Conservation (phyloP, 2,113 vertebrate species). For the Delphinapterus leucas region DNA sequence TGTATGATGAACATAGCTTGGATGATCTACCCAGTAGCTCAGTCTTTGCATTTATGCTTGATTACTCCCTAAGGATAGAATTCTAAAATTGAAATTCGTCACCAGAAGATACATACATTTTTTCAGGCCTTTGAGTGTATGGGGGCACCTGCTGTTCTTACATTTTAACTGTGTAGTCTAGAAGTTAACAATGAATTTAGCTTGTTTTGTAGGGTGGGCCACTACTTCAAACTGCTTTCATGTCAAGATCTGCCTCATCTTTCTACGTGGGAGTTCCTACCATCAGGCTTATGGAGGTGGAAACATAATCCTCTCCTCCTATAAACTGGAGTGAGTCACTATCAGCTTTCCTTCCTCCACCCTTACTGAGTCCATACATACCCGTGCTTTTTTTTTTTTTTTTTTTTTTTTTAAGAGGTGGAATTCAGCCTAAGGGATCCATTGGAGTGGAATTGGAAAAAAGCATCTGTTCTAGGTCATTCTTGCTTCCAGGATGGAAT, state of each 20-base stretch:
- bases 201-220: slow-evolving; percentile 41
- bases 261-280: slow-evolving; percentile 57
- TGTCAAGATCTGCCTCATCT: slow-evolving; percentile 64
- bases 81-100: not conserved
- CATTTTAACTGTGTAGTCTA: slow-evolving; percentile 5
- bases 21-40: not conserved
- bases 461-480: not conserved
- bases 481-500: not conserved
- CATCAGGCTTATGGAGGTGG: slow-evolving; percentile 42
- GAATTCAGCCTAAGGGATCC: not conserved
- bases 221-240: slow-evolving; percentile 45
- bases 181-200: not conserved
- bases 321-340: slow-evolving; percentile 63
- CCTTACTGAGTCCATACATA: slow-evolving; percentile 48
- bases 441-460: not conserved
- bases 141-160: not conserved
- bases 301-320: slow-evolving; percentile 55
- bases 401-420: not conserved
- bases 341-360: slow-evolving; percentile 59
- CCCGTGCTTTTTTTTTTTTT: not conserved
- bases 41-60: not conserved
- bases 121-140: not conserved
- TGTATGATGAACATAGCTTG: not conserved
- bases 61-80: slow-evolving; percentile 37
- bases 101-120: not conserved